Evolutionary conservation across 2,888 invertebrate genomes (phyloP).

Genomic region (Octonoba sinensis): DNA sequence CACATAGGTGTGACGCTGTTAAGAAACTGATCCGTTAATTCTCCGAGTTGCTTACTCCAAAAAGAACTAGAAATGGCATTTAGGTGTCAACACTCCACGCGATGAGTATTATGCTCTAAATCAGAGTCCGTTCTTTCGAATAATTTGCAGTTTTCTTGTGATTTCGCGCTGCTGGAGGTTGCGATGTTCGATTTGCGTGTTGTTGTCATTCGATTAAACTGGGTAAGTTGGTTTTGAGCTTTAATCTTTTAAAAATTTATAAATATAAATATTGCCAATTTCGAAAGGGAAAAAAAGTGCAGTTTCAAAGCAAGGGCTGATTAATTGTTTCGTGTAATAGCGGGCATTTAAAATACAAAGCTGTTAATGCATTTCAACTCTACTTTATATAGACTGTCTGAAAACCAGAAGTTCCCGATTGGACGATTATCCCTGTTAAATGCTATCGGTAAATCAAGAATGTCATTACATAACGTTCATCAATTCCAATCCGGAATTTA

Average conservation of each 20-base stretch:
- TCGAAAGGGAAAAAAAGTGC: background rate
- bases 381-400: no score
- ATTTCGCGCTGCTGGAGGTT: background rate
- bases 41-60: background rate
- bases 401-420: no score
- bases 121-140: background rate
- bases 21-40: slow-evolving; percentile 1
- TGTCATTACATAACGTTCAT: no score
- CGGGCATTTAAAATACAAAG: background rate
- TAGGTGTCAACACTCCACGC: no score
- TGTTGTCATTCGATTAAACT: background rate
- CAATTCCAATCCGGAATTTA: no score
- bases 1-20: background rate
- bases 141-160: background rate
- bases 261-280: slow-evolving; percentile 14
- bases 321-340: slow-evolving; percentile 40
- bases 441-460: no score
- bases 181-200: background rate
- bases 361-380: no score
- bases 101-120: background rate
- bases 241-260: slow-evolving; percentile 6
- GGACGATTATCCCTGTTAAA: no score
- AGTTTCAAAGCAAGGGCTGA: background rate
- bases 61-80: no score
- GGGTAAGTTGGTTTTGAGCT: background rate